Base-by-base conservation (phyloP, 1,140 invertebrate species). In the Subanguina moxae region DNA sequence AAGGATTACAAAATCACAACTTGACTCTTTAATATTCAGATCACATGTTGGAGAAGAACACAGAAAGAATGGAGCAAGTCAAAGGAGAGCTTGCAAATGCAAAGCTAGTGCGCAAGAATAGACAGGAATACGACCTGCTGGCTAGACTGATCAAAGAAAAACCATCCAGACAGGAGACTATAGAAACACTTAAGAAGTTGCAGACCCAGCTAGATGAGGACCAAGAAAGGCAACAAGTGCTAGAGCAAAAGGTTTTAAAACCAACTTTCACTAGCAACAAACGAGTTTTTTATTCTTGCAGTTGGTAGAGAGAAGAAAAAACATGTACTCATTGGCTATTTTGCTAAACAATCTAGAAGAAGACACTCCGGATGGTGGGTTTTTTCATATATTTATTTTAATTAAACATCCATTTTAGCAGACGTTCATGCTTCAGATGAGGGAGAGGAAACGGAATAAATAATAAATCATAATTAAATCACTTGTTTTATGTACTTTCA, bases 131-230 rank as follows among this genome's bases (percentile, higher is more conserved):
- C 63, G 73, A 75, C 27, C 25, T 30, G 25, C 23, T 76, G 19
- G 73, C 73, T 8, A 73, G 74, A 62, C 25, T 62, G 42, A 75
- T 75, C 30, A 65, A 73, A 57, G 73, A 77, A 57, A 72, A 74
- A 30, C 73, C 73, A 15, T 67, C 38, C 25, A 46, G 75, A 57
- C 27, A n/a, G 17, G 73, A 75, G 9, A 68, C 73, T 0, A 28
- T 46, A 19, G 43, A 62, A 28, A 57, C 11, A 56, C 32, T 74
- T 17, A 58, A 45, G 25, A 45, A 21, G 21, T 32, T 74, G 17
- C 75, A 77, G 21, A 38, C 45, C 23, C 68, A 77, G 21, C 28
- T 74, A 11, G 59, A 77, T 19, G 69, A 76, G 42, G 58, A 57
- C 19, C 73, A 71, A 19, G 57, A 57, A 13, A 70, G 57, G 23